phyloP scores from a whole-genome alignment of 2,888 invertebrate species.

The Acrobasis repandana region DNA sequence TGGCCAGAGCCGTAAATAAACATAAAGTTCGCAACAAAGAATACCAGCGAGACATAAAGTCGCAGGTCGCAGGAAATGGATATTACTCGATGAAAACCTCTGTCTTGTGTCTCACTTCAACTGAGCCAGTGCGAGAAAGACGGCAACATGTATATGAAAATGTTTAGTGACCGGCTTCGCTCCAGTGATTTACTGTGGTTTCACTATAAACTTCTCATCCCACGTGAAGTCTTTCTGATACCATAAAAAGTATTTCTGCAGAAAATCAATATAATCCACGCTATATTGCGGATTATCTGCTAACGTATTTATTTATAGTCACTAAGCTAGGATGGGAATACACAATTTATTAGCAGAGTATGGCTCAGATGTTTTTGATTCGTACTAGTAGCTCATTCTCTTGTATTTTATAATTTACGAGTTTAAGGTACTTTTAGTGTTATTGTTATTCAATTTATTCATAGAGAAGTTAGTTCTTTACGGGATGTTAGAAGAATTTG shows the following conservation, averaged over 20 bases:
- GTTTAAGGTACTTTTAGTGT: no score
- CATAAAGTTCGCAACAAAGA: conserved; percentile 45
- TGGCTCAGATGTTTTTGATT: no score
- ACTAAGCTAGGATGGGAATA: no score
- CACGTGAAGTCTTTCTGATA: background rate
- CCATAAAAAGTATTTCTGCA: background rate
- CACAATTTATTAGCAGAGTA: no score
- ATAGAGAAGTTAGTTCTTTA: no score
- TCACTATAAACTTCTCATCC: conserved; percentile 5
- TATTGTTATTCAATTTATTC: no score
- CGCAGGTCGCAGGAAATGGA: conserved; percentile 47
- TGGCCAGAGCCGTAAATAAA: conserved; percentile 35
- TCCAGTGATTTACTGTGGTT: background rate
- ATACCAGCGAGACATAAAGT: conserved; percentile 41
- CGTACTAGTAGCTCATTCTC: no score
- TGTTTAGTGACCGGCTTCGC: conserved; percentile 16
- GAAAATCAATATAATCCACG: background rate
- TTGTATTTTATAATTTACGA: no score
- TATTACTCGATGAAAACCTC: conserved; percentile 40
- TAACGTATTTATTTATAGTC: no score
- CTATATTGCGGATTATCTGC: no score
- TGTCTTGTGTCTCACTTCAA: conserved; percentile 33
- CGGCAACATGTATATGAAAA: conserved; percentile 26
- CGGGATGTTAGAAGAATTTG: no score
- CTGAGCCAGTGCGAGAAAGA: conserved; percentile 33